Evolutionary conservation across 2,113 vertebrate species (phyloP).

Genomic region (Corythornis cristatus): DNA sequence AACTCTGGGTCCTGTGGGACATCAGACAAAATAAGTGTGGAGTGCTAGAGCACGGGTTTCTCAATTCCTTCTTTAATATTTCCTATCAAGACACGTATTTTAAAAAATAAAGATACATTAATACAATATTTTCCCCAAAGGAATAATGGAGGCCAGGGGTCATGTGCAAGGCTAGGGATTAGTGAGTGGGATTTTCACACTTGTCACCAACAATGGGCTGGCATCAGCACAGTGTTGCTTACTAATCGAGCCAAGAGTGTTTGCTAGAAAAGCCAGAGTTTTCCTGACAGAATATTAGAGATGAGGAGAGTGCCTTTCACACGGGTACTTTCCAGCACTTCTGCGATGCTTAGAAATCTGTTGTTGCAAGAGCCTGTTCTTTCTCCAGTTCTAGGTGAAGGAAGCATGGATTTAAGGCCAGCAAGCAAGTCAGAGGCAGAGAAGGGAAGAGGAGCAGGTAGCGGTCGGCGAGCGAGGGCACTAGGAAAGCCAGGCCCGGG

Average conservation of each 20-base stretch:
- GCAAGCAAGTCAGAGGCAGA: neutral
- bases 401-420: neutral
- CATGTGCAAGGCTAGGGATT: neutral
- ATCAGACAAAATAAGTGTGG: rapidly evolving
- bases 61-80: neutral
- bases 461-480: neutral
- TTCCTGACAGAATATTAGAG: neutral
- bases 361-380: neutral
- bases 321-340: neutral
- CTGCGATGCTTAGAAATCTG: neutral
- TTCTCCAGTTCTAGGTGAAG: neutral
- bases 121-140: neutral
- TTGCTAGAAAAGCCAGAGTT: neutral
- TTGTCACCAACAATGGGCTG: neutral
- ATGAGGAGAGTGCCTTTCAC: neutral
- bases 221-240: neutral
- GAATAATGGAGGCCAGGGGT: neutral
- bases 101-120: neutral
- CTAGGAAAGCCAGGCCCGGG: neutral
- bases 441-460: neutral
- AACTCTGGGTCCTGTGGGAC: neutral
- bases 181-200: neutral
- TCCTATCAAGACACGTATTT: neutral
- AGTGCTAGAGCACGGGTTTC: neutral
- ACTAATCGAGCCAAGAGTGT: neutral